Percentiles rank a stretch among this genome's conserved stretches.
Conservation (phyloP, 1,140 invertebrate genomes). For the Drosophila auraria region DNA sequence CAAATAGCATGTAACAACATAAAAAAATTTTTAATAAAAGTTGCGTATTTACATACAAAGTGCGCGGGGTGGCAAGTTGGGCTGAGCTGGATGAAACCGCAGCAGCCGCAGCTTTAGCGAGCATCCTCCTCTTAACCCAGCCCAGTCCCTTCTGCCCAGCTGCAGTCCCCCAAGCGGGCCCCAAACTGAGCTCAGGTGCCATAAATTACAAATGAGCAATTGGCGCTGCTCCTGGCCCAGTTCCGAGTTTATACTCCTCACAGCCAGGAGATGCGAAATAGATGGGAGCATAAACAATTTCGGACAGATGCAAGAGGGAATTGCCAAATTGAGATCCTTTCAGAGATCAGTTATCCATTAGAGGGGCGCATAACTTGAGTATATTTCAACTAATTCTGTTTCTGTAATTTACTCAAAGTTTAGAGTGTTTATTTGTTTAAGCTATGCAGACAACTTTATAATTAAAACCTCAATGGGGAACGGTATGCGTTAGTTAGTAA, state of each 20-base stretch:
- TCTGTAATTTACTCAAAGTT: neutral
- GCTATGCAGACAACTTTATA: slow-evolving; percentile 13
- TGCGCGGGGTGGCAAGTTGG: slow-evolving; percentile 38
- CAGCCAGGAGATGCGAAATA: slow-evolving; percentile 42
- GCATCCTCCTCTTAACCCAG: slow-evolving; percentile 7
- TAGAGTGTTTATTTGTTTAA: slow-evolving; percentile 12
- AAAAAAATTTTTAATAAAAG: slow-evolving; percentile 77
- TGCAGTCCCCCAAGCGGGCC: slow-evolving; percentile 50
- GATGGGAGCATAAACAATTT: slow-evolving; percentile 48
- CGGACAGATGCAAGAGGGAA: slow-evolving; percentile 23
- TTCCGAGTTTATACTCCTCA: slow-evolving; percentile 16
- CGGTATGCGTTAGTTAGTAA: neutral
- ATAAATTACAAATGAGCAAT: slow-evolving; percentile 80
- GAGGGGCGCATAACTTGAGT: neutral
- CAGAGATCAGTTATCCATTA: slow-evolving; percentile 24
- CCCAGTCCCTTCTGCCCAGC: neutral
- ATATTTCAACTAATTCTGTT: neutral
- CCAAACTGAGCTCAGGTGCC: slow-evolving; percentile 70
- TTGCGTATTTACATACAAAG: slow-evolving; percentile 80
- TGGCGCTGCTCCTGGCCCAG: slow-evolving; percentile 41
- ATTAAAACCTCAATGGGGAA: neutral
- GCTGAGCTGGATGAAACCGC: slow-evolving; percentile 49
- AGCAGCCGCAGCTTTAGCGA: slow-evolving; percentile 57
- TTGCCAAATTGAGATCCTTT: slow-evolving; percentile 40
- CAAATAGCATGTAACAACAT: slow-evolving; percentile 60